Percentiles rank a stretch among this genome's conserved stretches.
phyloP scores from a whole-genome alignment of 2,888 invertebrate genomes.

The Epinotia bilunana region DNA sequence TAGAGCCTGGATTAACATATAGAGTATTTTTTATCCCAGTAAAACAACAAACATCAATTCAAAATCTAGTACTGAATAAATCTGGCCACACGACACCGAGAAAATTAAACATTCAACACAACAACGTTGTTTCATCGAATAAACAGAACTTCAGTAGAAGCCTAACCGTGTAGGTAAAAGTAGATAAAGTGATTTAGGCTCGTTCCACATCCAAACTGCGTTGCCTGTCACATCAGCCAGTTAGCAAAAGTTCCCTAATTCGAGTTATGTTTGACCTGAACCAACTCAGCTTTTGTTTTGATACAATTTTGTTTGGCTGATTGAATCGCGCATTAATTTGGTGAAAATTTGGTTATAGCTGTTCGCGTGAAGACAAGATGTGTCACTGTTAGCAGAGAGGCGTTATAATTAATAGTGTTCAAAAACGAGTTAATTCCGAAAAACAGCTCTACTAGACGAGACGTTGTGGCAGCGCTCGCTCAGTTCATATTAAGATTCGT shows the following conservation, averaged over 20 bases:
- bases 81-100: not conserved
- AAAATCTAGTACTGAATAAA: not conserved
- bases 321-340: slow-evolving; percentile 9
- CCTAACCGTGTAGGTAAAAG: slow-evolving; percentile 4
- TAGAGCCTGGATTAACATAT: too few relatives aligned
- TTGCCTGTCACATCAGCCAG: slow-evolving; percentile 21
- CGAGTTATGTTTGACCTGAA: slow-evolving; percentile 11
- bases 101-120: slow-evolving; percentile 5
- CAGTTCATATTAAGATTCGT: too few relatives aligned
- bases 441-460: too few relatives aligned
- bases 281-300: slow-evolving; percentile 11
- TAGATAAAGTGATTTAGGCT: slow-evolving; percentile 28
- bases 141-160: not conserved
- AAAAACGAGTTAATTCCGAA: too few relatives aligned
- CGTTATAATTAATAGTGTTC: too few relatives aligned
- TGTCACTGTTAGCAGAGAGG: not conserved
- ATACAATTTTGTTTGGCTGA: slow-evolving; percentile 16
- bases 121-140: not conserved
- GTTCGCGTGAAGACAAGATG: not conserved
- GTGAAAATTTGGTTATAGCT: not conserved
- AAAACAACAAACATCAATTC: too few relatives aligned
- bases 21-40: too few relatives aligned
- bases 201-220: slow-evolving; percentile 4
- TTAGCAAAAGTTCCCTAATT: slow-evolving; percentile 11
- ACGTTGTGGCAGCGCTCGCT: too few relatives aligned